These are phyloP conservation scores for Uropetala carovei DNA, from an alignment of 2,888 invertebrate species.

Conservation along the genomic window DNA sequence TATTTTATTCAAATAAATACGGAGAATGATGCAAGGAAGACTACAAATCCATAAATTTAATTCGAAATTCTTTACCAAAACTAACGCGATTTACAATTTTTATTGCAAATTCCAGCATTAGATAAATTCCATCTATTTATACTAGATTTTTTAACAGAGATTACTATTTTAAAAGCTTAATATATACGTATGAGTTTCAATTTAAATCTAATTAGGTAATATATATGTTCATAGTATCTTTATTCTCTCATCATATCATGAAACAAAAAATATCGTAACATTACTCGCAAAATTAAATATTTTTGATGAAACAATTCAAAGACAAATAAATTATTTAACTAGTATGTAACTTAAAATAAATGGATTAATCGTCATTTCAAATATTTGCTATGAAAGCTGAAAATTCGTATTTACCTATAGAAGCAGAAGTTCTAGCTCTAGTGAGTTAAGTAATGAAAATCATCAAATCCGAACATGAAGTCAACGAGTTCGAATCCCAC, in stretches of 20 bases:
- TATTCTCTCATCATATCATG: neutral
- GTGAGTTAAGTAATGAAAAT: constrained; percentile 13
- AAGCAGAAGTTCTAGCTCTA: neutral
- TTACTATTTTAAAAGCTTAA: too few species aligned
- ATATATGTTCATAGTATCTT: neutral
- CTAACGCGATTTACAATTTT: too few species aligned
- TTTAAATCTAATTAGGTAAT: too few species aligned
- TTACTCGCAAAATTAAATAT: neutral
- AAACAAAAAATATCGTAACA: neutral
- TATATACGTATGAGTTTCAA: too few species aligned
- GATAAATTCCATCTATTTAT: too few species aligned
- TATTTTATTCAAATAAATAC: too few species aligned
- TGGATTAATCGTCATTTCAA: neutral
- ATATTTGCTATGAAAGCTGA: neutral
- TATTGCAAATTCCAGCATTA: too few species aligned
- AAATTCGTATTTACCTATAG: neutral
- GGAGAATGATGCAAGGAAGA: too few species aligned
- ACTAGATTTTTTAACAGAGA: too few species aligned
- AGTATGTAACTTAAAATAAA: constrained; percentile 4
- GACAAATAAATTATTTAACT: constrained; percentile 10
- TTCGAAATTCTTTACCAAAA: too few species aligned
- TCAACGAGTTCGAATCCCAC: constrained; percentile 1
- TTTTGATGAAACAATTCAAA: neutral
- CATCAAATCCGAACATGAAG: neutral
- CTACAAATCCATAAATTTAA: too few species aligned